Evolutionary conservation across 2,113 vertebrate genomes (phyloP), one percentile per base, ranked within the genome.

Genomic region (Bucco capensis): DNA sequence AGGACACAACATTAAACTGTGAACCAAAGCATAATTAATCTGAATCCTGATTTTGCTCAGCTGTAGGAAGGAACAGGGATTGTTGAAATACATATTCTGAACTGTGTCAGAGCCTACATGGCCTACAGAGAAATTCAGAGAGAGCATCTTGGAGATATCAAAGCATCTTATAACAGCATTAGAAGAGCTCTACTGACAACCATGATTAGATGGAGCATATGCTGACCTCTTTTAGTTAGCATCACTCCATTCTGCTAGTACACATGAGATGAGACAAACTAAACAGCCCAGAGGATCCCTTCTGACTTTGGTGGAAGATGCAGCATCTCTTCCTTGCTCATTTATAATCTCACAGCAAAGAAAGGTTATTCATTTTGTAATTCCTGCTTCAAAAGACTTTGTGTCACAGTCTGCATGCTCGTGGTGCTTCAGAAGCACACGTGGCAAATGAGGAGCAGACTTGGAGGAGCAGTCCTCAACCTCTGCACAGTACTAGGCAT

Each of bases 181-280:
- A 31, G 75, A 58, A 91, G 51, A 88, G 51, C 24, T 91, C 44
- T 88, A 23, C 38, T 89, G 88, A 94, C 67, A 92, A 14, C 27
- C 19, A 24, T 50, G 87, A 93, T 89, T 89, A 92, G 64, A 44
- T 73, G 56, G 58, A 91, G 54, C 87, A 85, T 87, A 92, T 57
- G 78, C 47, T 79, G 89, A 91, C 85, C 82, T 92, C 84, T 88
- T 93, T 83, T 78, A 89, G 75, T 88, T 96, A 95, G 72, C 23
- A 83, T 73, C 80, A 54, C n/a, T 90, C 79, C 27, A 51, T 82
- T 81, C 25, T 42, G 17, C 56, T 49, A 78, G 53, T 16, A 75
- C 22, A 83, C 31, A 93, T 1, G 3, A 86, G 57, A 79, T 47
- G 37, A 88, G 69, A 81, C 31, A 50, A 84, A 90, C 82, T 69